Conservation (phyloP, 2,113 vertebrate genomes). For the Bubo blakistoni region DNA sequence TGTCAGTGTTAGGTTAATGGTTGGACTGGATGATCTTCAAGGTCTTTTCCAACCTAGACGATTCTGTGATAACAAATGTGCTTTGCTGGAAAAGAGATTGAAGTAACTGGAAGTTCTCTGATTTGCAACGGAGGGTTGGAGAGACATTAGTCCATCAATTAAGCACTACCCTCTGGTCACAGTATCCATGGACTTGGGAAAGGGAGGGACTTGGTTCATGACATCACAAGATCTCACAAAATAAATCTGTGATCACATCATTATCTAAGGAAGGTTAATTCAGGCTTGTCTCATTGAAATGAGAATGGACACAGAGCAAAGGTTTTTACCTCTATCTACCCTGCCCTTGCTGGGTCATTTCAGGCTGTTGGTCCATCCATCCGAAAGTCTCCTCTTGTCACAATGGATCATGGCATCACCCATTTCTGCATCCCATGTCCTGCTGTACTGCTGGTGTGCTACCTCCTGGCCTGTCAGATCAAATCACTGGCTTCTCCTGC, state of each 20-base stretch:
- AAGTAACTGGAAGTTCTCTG: neutral
- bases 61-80: neutral
- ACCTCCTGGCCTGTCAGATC: constrained; percentile 42
- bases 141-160: neutral
- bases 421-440: neutral
- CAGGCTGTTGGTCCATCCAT: neutral
- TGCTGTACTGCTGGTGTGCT: constrained; percentile 12
- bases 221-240: neutral
- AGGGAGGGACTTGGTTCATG: neutral
- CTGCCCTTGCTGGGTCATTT: neutral
- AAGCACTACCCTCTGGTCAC: neutral
- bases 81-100: neutral
- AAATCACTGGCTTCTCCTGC: neutral
- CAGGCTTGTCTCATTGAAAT: neutral
- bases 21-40: too few species aligned
- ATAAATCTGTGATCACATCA: neutral
- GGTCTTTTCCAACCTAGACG: too few species aligned
- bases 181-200: neutral
- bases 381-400: neutral
- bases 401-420: neutral
- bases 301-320: neutral
- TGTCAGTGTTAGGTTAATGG: too few species aligned
- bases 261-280: neutral
- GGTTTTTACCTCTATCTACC: neutral
- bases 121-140: neutral